Conservation (phyloP, 2,113 vertebrate species). For the Corythornis vintsioides region DNA sequence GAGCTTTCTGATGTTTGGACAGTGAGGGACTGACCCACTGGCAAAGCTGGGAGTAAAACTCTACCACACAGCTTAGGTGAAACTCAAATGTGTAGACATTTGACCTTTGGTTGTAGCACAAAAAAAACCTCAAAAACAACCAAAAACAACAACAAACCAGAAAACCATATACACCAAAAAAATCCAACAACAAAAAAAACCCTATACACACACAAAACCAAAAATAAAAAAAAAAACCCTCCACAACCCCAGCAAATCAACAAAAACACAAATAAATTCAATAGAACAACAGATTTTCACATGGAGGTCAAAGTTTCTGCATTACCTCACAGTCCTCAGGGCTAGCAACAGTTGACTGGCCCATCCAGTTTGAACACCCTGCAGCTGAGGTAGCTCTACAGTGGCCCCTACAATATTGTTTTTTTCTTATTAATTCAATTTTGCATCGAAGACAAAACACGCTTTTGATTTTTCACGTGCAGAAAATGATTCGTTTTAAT, state of each 20-base stretch:
- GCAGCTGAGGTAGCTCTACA: background rate
- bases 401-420: background rate
- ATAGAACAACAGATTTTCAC: background rate
- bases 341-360: background rate
- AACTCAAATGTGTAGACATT: rapidly evolving
- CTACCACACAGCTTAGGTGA: background rate
- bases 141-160: no score
- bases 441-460: background rate
- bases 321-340: rapidly evolving
- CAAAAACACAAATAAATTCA: background rate
- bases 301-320: background rate
- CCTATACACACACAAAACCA: no score
- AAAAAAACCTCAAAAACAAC: background rate
- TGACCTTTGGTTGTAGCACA: background rate
- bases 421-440: background rate
- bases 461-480: background rate
- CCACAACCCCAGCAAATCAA: no score
- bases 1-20: background rate
- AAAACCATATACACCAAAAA: no score
- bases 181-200: no score
- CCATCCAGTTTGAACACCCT: background rate
- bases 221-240: no score
- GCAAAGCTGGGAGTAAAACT: background rate
- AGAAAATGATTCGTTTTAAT: background rate
- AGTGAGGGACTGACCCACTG: background rate